These are phyloP conservation scores for Acromyrmex charruanus DNA, from an alignment of 1,140 invertebrate genomes.

Conservation along the genomic window DNA sequence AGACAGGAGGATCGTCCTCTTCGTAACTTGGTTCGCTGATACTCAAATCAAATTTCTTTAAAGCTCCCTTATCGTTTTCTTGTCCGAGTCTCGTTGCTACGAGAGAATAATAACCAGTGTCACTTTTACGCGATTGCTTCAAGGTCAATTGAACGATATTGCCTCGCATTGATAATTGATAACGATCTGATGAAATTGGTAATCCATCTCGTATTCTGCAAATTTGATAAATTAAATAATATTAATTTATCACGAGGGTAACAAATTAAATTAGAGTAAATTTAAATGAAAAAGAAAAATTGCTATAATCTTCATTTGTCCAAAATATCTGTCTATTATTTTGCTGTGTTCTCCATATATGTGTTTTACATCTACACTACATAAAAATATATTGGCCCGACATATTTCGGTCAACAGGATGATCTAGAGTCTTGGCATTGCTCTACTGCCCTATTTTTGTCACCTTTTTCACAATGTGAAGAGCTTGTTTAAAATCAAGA, in stretches of 20 bases:
- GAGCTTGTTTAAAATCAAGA: background rate
- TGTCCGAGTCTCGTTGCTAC: slow-evolving; percentile 86
- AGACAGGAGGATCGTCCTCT: slow-evolving; percentile 90
- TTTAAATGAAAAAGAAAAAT: background rate
- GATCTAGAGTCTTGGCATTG: slow-evolving; percentile 66
- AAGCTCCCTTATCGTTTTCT: slow-evolving; percentile 71
- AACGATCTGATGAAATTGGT: slow-evolving; percentile 83
- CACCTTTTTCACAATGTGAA: slow-evolving; percentile 45
- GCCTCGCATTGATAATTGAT: slow-evolving; percentile 82
- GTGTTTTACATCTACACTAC: background rate
- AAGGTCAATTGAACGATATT: slow-evolving; percentile 87
- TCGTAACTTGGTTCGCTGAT: slow-evolving; percentile 80
- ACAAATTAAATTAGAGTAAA: background rate
- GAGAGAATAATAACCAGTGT: slow-evolving; percentile 87
- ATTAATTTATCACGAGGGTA: background rate
- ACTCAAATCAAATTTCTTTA: slow-evolving; percentile 80
- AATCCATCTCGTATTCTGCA: slow-evolving; percentile 80
- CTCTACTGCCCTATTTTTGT: slow-evolving; percentile 65
- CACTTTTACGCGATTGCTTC: slow-evolving; percentile 86
- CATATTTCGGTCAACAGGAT: slow-evolving; percentile 50
- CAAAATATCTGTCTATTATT: background rate
- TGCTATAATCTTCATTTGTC: background rate
- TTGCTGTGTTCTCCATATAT: background rate
- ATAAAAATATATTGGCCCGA: slow-evolving; percentile 38
- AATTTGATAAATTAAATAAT: slow-evolving; percentile 24